A percentile compares a stretch with the other conserved stretches of the same genome.
These are phyloP conservation scores for Strix aluco DNA, from an alignment of 2,113 vertebrate species.

Conservation along the genomic window DNA sequence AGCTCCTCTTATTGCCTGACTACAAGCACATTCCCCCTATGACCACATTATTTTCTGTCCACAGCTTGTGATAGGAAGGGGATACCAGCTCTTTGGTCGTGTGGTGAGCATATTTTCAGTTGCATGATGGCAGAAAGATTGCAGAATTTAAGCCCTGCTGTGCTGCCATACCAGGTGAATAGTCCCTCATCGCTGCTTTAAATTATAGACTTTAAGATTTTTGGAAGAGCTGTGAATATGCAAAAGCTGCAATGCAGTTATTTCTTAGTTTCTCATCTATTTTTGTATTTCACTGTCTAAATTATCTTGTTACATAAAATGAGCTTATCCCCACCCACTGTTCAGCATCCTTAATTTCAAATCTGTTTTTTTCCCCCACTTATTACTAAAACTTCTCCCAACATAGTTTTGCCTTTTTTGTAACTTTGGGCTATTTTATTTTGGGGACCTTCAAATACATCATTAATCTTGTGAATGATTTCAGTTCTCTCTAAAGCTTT, in stretches of 20 bases:
- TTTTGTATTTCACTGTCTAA: conserved; percentile 23
- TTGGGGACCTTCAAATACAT: not conserved
- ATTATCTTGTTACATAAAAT: conserved; percentile 34
- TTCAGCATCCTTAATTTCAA: not conserved
- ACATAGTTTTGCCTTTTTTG: not conserved
- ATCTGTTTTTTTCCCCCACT: not conserved
- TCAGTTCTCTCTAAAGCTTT: not conserved
- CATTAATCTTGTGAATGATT: not conserved
- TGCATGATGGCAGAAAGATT: not conserved
- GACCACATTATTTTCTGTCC: not conserved
- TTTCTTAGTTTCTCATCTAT: conserved; percentile 19
- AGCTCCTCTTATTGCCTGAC: not conserved
- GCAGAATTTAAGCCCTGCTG: not conserved
- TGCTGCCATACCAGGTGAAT: not conserved
- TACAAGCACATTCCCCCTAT: not conserved
- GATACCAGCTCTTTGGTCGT: not conserved
- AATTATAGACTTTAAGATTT: not conserved
- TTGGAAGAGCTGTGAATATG: not conserved
- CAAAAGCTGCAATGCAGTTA: conserved; percentile 43
- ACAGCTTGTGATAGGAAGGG: not conserved
- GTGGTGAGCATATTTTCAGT: not conserved
- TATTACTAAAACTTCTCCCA: not conserved
- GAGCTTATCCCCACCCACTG: not conserved
- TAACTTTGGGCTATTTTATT: not conserved
- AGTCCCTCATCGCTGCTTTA: not conserved